Percentiles rank a stretch among this genome's conserved stretches.
phyloP scores from a whole-genome alignment of 2,113 vertebrate species.

The Pterophyllum scalare region DNA sequence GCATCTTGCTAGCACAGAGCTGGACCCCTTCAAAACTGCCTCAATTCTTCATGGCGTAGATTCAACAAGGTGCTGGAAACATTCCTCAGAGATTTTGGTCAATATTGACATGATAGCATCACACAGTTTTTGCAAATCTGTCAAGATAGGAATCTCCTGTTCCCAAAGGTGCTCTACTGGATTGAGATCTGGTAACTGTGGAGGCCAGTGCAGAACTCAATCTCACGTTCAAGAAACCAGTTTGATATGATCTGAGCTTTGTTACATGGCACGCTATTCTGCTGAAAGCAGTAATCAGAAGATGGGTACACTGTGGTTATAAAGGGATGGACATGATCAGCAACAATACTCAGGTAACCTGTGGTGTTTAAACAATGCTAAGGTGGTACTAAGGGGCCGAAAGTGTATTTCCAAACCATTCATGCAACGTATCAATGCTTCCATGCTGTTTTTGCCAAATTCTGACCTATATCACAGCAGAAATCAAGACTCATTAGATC shows the following conservation, averaged over 20 bases:
- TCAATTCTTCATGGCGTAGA: not conserved
- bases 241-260: not conserved
- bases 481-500: rapidly evolving
- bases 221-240: not conserved
- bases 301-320: rapidly evolving
- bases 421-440: not conserved
- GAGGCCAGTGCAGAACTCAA: not conserved
- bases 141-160: not conserved
- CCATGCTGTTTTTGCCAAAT: no score
- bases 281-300: not conserved
- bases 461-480: not conserved
- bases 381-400: not conserved
- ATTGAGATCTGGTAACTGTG: no score
- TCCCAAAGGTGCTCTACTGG: not conserved
- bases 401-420: not conserved
- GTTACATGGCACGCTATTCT: not conserved
- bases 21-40: not conserved
- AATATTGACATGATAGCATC: not conserved
- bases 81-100: not conserved
- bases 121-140: not conserved
- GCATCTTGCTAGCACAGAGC: not conserved
- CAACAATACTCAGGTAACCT: not conserved
- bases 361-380: rapidly evolving
- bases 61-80: not conserved
- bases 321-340: not conserved